Evolutionary conservation across 2,797 vertebrate species (phyloP).

Genomic region (Syngnathus acus): DNA sequence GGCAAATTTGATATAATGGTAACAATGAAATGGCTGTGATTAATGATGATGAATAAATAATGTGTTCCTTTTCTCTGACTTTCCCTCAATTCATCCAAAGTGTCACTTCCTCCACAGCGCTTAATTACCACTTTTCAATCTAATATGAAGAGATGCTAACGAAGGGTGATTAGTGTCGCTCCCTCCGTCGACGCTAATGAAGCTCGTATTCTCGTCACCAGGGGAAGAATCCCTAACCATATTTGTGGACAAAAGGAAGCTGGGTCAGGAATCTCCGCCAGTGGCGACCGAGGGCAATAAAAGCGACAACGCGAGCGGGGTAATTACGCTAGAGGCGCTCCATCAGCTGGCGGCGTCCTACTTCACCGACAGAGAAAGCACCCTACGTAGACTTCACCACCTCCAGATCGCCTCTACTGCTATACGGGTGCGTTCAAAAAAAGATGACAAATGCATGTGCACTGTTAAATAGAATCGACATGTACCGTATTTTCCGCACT

Average conservation of each 20-base stretch:
- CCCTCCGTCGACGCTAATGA: slow-evolving; percentile 53
- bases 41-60: slow-evolving; percentile 22
- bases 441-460: not conserved
- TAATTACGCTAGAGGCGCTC: slow-evolving; percentile 82
- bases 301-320: slow-evolving; percentile 72
- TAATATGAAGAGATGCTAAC: slow-evolving; percentile 51
- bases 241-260: slow-evolving; percentile 96
- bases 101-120: slow-evolving; percentile 33
- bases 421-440: slow-evolving; percentile 78
- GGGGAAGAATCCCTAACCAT: slow-evolving; percentile 97
- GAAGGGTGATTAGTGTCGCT: slow-evolving; percentile 59
- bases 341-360: slow-evolving; percentile 96
- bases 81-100: slow-evolving; percentile 46
- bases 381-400: slow-evolving; percentile 87
- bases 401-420: slow-evolving; percentile 92
- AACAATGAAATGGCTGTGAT: slow-evolving; percentile 31
- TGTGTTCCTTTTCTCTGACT: slow-evolving; percentile 36
- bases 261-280: slow-evolving; percentile 69
- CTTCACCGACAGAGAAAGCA: slow-evolving; percentile 94
- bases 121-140: slow-evolving; percentile 49
- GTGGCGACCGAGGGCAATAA: slow-evolving; percentile 30
- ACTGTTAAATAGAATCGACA: no score
- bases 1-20: slow-evolving; percentile 9
- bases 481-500: no score
- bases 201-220: slow-evolving; percentile 55